phyloP scores from a whole-genome alignment of 2,888 invertebrate genomes.

The Rhingia campestris region DNA sequence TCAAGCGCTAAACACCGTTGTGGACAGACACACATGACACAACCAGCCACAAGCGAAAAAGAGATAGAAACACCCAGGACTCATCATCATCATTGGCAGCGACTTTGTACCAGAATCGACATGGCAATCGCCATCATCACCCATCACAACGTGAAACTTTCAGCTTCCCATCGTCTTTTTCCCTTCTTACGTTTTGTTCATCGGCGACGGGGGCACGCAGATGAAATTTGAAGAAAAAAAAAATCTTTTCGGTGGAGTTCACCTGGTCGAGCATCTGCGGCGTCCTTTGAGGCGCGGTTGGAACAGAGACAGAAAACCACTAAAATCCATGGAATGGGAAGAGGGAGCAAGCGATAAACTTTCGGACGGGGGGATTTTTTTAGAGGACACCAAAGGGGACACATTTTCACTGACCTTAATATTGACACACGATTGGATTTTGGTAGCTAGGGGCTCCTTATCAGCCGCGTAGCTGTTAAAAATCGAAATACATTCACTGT shows the following conservation, averaged over 20 bases:
- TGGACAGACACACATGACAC: constrained; percentile 66
- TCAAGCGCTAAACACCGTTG: constrained; percentile 69
- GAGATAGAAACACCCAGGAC: constrained; percentile 75
- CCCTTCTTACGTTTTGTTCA: constrained; percentile 36
- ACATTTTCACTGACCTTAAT: constrained; percentile 81
- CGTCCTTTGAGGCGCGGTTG: constrained; percentile 62
- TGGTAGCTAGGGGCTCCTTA: constrained; percentile 82
- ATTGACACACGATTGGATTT: constrained; percentile 82
- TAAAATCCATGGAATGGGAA: not conserved
- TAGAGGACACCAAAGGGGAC: constrained; percentile 27
- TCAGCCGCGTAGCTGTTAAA: constrained; percentile 83
- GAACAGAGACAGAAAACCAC: constrained; percentile 20
- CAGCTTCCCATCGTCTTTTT: constrained; percentile 52
- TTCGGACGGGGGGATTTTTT: no score
- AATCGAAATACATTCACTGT: constrained; percentile 83
- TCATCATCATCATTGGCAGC: constrained; percentile 53
- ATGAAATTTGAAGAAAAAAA: not conserved
- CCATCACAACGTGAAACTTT: constrained; percentile 47
- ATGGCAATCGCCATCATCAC: constrained; percentile 69
- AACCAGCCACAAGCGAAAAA: constrained; percentile 50
- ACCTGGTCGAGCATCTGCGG: constrained; percentile 68
- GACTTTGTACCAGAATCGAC: constrained; percentile 48
- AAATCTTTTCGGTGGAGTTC: constrained; percentile 53
- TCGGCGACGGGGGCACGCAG: not conserved
- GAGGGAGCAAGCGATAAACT: not conserved